Evolutionary conservation across 2,888 invertebrate genomes (phyloP).

Genomic region (Hermaeophaga mercurialis): DNA sequence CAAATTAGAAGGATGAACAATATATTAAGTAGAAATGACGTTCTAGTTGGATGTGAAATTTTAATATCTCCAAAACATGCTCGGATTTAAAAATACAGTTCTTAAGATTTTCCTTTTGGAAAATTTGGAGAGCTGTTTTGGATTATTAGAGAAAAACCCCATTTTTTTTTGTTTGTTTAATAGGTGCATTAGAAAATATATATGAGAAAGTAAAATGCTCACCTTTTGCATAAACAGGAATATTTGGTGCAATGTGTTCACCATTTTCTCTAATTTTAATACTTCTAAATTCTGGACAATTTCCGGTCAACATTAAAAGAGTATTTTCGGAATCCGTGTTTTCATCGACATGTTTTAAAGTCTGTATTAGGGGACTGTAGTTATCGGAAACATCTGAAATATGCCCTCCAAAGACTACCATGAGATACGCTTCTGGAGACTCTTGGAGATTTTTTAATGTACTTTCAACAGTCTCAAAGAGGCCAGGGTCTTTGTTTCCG

Average conservation of each 20-base stretch:
- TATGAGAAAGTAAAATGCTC: not conserved
- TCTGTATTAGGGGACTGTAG: conserved; percentile 46
- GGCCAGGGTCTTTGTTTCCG: conserved; percentile 36
- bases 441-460: conserved; percentile 41
- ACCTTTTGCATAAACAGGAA: conserved; percentile 45
- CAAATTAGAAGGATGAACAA: too few relatives aligned
- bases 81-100: too few relatives aligned
- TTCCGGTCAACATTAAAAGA: conserved; percentile 46
- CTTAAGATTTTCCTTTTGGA: too few relatives aligned
- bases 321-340: conserved; percentile 45
- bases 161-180: too few relatives aligned
- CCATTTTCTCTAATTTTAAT: conserved; percentile 9
- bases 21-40: too few relatives aligned
- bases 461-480: conserved; percentile 45
- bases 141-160: too few relatives aligned
- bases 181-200: conserved; percentile 5
- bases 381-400: conserved; percentile 42
- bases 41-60: too few relatives aligned
- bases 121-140: too few relatives aligned
- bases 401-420: conserved; percentile 47
- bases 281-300: conserved; percentile 37
- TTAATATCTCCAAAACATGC: too few relatives aligned
- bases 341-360: conserved; percentile 47
- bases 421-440: conserved; percentile 39
- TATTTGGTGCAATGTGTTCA: not conserved